Evolutionary conservation across 2,797 vertebrate genomes (phyloP).

Genomic region (Monodelphis domestica): DNA sequence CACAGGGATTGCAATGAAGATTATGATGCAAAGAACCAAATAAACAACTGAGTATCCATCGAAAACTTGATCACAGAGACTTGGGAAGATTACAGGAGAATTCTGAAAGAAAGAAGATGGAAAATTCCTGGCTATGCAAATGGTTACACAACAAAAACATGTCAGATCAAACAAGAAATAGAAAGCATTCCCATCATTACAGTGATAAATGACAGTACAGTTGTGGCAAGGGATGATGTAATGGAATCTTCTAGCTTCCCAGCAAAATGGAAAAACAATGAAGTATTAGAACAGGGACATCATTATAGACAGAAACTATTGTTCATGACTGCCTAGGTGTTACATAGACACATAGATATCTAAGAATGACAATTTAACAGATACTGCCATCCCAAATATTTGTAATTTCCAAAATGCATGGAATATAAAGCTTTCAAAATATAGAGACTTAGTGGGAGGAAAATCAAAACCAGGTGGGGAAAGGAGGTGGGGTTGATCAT

Average conservation of each 20-base stretch:
- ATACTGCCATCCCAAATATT: background rate
- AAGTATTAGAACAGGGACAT: background rate
- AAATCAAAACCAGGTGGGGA: background rate
- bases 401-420: background rate
- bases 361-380: background rate
- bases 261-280: background rate
- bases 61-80: background rate
- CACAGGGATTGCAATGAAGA: background rate
- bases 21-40: background rate
- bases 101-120: background rate
- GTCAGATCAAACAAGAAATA: background rate
- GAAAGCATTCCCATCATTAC: background rate
- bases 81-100: background rate
- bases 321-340: background rate
- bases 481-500: background rate
- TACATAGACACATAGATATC: background rate
- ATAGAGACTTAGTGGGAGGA: background rate
- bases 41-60: background rate
- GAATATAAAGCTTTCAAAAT: background rate
- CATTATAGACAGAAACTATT: background rate
- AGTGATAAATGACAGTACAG: background rate
- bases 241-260: background rate
- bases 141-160: background rate
- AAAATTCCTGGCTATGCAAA: background rate
- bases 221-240: background rate